Conservation (phyloP, 2,113 vertebrate species). For the Fukomys damarensis region DNA sequence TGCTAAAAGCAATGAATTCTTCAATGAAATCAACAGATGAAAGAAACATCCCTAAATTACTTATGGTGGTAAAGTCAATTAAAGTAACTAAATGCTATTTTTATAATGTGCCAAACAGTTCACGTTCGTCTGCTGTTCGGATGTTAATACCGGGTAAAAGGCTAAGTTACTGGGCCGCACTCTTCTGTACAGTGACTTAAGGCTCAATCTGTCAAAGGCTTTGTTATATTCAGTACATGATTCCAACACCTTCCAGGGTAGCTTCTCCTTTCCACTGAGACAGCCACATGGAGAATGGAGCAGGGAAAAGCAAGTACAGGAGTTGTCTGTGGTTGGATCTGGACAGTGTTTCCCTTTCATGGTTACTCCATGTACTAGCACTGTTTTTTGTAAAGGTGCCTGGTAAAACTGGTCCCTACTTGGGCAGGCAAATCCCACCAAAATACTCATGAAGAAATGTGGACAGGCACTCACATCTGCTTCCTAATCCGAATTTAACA, state of each 20-base stretch:
- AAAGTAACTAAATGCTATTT: neutral
- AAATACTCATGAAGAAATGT: neutral
- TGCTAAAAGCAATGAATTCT: neutral
- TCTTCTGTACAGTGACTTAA: neutral
- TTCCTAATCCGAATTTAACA: neutral
- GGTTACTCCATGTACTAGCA: neutral
- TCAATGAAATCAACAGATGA: neutral
- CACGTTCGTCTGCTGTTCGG: neutral
- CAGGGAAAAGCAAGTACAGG: fast-evolving
- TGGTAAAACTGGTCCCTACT: neutral
- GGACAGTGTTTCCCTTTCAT: neutral
- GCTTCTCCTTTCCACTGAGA: neutral
- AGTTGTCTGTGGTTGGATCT: fast-evolving
- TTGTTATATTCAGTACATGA: neutral
- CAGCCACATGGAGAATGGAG: neutral
- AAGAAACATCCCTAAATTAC: neutral
- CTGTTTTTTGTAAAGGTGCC: neutral
- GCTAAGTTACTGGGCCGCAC: fast-evolving
- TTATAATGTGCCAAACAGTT: neutral
- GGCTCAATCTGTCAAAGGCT: neutral
- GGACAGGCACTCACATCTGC: neutral
- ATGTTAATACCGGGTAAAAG: neutral
- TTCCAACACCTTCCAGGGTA: no score
- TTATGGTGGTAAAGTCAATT: neutral
- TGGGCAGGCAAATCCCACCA: neutral